Conservation (phyloP, 2,797 vertebrate genomes). For the Rhincodon typus region DNA sequence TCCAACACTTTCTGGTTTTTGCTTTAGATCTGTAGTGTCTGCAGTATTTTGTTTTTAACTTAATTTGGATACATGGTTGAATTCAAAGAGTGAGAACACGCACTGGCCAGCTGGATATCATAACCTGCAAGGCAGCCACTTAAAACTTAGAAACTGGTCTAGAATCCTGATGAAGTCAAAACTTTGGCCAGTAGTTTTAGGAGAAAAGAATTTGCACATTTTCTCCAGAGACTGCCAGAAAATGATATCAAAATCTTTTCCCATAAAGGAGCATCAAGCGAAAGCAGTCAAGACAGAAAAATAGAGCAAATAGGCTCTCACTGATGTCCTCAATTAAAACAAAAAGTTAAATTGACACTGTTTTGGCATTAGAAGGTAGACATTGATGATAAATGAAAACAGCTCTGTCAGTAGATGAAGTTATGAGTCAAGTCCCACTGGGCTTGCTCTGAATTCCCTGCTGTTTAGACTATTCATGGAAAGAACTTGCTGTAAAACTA, state of each 20-base stretch:
- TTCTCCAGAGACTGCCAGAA: background rate
- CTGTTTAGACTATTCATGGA: slow-evolving; percentile 10
- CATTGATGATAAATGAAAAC: background rate
- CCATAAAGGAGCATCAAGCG: background rate
- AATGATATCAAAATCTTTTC: background rate
- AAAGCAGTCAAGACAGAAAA: background rate
- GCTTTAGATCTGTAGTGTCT: too few species aligned
- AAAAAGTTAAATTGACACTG: slow-evolving; percentile 26
- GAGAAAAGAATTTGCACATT: background rate
- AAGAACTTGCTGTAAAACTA: background rate
- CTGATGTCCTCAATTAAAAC: slow-evolving; percentile 20
- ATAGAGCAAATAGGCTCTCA: background rate
- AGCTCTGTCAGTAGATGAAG: background rate
- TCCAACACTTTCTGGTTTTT: too few species aligned
- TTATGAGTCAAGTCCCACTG: background rate
- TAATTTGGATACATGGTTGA: too few species aligned
- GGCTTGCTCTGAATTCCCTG: background rate
- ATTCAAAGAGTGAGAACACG: background rate
- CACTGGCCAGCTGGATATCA: background rate
- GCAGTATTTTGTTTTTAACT: too few species aligned
- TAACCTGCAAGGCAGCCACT: background rate
- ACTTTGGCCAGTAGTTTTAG: background rate
- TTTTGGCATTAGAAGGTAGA: background rate
- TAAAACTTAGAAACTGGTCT: background rate
- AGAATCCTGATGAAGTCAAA: background rate